phyloP scores from a whole-genome alignment of 2,888 invertebrate species.

The Rhamphomyia laevipes region DNA sequence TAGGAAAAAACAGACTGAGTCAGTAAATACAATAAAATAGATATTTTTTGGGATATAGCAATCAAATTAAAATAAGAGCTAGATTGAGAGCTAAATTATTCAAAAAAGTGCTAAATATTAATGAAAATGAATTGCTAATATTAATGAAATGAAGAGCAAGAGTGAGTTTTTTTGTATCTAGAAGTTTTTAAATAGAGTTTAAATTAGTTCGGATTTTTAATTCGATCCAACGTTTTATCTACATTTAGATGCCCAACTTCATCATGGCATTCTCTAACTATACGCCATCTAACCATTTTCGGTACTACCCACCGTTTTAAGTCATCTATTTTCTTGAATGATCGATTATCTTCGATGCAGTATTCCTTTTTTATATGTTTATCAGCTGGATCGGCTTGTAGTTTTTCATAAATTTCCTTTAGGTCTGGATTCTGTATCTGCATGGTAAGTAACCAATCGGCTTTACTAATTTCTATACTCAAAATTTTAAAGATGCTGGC shows the following conservation, averaged over 20 bases:
- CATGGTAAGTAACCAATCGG: not conserved
- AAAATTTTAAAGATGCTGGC: not conserved
- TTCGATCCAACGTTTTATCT: conserved; percentile 18
- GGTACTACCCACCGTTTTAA: conserved; percentile 13
- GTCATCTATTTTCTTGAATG: conserved; percentile 7
- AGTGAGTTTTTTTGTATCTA: too few species aligned
- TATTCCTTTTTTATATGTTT: conserved; percentile 9
- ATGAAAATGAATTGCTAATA: too few species aligned
- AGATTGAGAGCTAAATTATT: too few species aligned
- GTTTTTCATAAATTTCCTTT: not conserved
- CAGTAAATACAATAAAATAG: too few species aligned
- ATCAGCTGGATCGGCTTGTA: not conserved
- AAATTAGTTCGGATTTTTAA: conserved; percentile 10
- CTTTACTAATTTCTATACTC: not conserved
- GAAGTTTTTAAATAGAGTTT: too few species aligned
- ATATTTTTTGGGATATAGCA: too few species aligned
- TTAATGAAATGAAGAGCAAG: too few species aligned
- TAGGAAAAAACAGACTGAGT: too few species aligned
- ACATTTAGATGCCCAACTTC: conserved; percentile 10
- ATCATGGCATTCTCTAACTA: conserved; percentile 11
- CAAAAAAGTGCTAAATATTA: too few species aligned
- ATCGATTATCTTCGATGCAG: conserved; percentile 9
- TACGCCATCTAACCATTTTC: conserved; percentile 4
- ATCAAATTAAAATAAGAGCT: too few species aligned
- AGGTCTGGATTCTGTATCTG: not conserved